A percentile compares a stretch with the other conserved stretches of the same genome.
These are phyloP conservation scores for Thamnaconus septentrionalis DNA, from an alignment of 2,113 vertebrate species.

Conservation along the genomic window DNA sequence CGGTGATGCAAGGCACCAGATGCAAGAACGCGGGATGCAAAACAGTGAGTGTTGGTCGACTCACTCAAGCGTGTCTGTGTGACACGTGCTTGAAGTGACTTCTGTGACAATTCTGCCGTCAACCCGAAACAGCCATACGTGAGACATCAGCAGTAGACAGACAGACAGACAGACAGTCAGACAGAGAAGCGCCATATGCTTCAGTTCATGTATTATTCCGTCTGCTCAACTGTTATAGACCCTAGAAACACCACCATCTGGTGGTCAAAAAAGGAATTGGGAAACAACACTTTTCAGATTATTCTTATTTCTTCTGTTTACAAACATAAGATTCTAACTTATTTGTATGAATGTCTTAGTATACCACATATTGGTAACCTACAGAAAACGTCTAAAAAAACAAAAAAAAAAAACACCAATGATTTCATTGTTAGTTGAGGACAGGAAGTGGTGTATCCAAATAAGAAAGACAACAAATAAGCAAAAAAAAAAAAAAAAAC, in stretches of 20 bases:
- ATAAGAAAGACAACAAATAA: too few species aligned
- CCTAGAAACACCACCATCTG: constrained; percentile 41
- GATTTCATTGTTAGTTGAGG: too few species aligned
- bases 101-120: not conserved
- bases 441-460: too few species aligned
- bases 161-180: not conserved
- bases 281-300: not conserved
- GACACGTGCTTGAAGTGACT: not conserved
- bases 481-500: too few species aligned
- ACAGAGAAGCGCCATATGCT: not conserved
- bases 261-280: constrained; percentile 1
- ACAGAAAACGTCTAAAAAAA: too few species aligned
- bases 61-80: not conserved
- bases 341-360: too few species aligned
- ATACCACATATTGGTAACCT: too few species aligned
- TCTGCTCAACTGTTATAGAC: not conserved
- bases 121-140: not conserved
- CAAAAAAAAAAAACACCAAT: too few species aligned
- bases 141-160: constrained; percentile 5
- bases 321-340: too few species aligned
- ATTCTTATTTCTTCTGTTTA: not conserved
- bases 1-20: constrained; percentile 70
- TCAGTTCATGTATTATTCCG: too few species aligned
- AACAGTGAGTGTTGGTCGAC: constrained; percentile 75
- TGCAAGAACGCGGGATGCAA: constrained; percentile 93